Conservation (phyloP, 2,797 vertebrate genomes). For the Apogon hyalosoma region DNA sequence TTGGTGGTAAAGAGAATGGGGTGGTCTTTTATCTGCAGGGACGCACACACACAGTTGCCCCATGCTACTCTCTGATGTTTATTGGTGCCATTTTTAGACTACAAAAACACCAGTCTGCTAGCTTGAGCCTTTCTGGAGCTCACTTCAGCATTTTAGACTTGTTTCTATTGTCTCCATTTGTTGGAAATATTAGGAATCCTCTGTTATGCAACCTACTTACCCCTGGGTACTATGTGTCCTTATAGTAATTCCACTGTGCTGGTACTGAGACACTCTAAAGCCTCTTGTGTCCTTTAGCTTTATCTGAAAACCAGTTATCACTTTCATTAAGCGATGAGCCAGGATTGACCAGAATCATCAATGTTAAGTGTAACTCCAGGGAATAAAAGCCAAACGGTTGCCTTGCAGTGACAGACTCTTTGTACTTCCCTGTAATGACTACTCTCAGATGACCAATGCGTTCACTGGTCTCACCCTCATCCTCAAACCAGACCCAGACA, state of each 20-base stretch:
- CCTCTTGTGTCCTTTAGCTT: neutral
- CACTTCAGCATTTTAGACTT: neutral
- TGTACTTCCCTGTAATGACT: neutral
- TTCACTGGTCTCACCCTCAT: slow-evolving; percentile 2
- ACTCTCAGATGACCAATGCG: slow-evolving; percentile 8
- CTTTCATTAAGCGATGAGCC: neutral
- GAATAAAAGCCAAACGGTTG: slow-evolving; percentile 8
- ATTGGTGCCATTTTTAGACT: slow-evolving; percentile 64
- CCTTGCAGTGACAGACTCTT: slow-evolving; percentile 1
- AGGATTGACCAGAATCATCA: neutral
- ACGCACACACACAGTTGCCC: slow-evolving; percentile 44
- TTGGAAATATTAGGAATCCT: slow-evolving; percentile 8
- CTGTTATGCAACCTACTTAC: slow-evolving; percentile 40
- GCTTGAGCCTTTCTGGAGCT: neutral
- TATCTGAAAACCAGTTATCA: slow-evolving; percentile 4
- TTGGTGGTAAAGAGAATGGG: slow-evolving; percentile 35
- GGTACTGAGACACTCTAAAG: neutral
- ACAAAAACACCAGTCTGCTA: slow-evolving; percentile 29
- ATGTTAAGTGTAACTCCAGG: neutral
- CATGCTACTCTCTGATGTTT: slow-evolving; percentile 53
- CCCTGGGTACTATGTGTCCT: slow-evolving; percentile 6
- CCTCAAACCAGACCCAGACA: slow-evolving; percentile 27
- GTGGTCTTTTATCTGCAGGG: slow-evolving; percentile 52
- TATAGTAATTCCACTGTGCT: slow-evolving; percentile 2
- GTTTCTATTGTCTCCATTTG: neutral